Evolutionary conservation across 2,113 vertebrate genomes (phyloP).

Genomic region (Tor tambroides): DNA sequence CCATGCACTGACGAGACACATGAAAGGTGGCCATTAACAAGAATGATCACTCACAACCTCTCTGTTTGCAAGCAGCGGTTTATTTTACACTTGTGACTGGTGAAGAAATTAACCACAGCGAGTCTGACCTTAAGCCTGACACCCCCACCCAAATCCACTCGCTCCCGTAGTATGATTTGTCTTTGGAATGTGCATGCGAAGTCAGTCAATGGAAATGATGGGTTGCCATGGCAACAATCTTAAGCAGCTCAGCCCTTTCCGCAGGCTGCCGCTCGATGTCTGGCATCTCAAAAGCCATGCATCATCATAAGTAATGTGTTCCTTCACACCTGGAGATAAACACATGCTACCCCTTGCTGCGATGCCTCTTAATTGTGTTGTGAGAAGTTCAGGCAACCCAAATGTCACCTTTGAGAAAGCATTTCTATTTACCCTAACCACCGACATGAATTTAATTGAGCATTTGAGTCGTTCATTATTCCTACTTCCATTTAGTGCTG

Average conservation of each 20-base stretch:
- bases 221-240: conserved; percentile 80
- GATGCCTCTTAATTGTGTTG: conserved; percentile 61
- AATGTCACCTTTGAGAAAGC: conserved; percentile 61
- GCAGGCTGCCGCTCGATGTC: conserved; percentile 70
- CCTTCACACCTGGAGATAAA: conserved; percentile 69
- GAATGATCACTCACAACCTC: conserved; percentile 15
- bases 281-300: conserved; percentile 76
- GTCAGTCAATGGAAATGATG: conserved; percentile 80
- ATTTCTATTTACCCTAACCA: conserved; percentile 51
- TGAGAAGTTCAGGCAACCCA: conserved; percentile 56
- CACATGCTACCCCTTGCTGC: conserved; percentile 64
- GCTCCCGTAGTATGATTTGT: conserved; percentile 75
- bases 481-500: background rate
- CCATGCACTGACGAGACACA: conserved; percentile 42
- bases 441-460: conserved; percentile 40
- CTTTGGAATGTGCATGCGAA: conserved; percentile 80
- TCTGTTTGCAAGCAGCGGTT: conserved; percentile 59
- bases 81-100: conserved; percentile 68
- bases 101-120: conserved; percentile 78
- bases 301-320: conserved; percentile 70
- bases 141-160: conserved; percentile 50
- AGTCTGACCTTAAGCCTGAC: conserved; percentile 77
- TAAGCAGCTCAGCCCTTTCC: conserved; percentile 65
- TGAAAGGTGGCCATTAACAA: conserved; percentile 22
- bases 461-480: conserved; percentile 38